Evolutionary conservation across 2,888 invertebrate genomes (phyloP).

Genomic region (Drosophila picticornis): DNA sequence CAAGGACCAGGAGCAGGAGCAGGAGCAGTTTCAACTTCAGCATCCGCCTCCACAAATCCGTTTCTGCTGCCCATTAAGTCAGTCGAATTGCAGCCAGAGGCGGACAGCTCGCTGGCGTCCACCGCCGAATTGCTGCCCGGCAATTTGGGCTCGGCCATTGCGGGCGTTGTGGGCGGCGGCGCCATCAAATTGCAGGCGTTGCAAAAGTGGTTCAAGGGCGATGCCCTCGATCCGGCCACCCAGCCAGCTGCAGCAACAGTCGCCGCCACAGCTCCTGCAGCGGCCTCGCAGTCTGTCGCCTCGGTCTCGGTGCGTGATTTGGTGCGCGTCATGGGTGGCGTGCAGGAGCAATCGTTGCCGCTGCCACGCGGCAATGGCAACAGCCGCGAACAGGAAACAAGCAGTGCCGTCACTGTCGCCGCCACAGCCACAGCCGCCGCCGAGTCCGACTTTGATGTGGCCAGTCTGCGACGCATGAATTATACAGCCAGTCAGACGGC

Average conservation of each 20-base stretch:
- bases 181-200: constrained; percentile 85
- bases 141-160: constrained; percentile 84
- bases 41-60: constrained; percentile 74
- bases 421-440: neutral
- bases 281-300: constrained; percentile 67
- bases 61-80: constrained; percentile 74
- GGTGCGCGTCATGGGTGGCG: constrained; percentile 89
- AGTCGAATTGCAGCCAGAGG: constrained; percentile 23
- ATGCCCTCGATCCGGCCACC: constrained; percentile 71
- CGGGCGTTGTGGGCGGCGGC: constrained; percentile 85
- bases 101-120: constrained; percentile 54
- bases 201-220: constrained; percentile 85
- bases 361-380: constrained; percentile 89
- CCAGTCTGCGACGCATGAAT: constrained; percentile 85
- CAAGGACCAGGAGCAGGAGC: constrained; percentile 4
- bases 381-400: constrained; percentile 87
- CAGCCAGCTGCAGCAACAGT: constrained; percentile 8
- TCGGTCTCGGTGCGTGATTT: constrained; percentile 91
- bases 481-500: constrained; percentile 85
- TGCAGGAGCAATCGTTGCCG: constrained; percentile 84
- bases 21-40: neutral
- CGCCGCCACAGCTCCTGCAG: neutral
- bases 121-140: constrained; percentile 66
- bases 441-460: constrained; percentile 70
- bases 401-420: constrained; percentile 87